A percentile compares a stretch with the other conserved stretches of the same genome.
Evolutionary conservation across 2,888 invertebrate species (phyloP).

Genomic region (Brachynemurus nebulosus): DNA sequence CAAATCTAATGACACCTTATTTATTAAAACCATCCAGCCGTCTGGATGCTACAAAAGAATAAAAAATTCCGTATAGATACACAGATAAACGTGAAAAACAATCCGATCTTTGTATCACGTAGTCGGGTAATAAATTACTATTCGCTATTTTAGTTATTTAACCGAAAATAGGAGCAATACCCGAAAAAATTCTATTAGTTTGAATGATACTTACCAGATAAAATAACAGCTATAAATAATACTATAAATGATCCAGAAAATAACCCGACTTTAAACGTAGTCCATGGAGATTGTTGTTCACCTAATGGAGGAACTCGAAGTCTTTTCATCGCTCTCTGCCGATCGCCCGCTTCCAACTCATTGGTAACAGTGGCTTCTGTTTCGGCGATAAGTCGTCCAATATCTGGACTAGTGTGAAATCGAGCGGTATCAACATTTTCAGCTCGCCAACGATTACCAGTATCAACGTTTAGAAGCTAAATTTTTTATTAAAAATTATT

Average conservation of each 20-base stretch:
- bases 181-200: too few species aligned
- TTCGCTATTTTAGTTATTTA: too few species aligned
- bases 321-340: slow-evolving; percentile 77
- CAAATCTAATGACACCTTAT: too few species aligned
- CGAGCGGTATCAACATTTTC: slow-evolving; percentile 69
- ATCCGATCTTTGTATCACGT: too few species aligned
- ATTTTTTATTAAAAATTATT: slow-evolving; percentile 14
- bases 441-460: slow-evolving; percentile 65
- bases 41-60: too few species aligned
- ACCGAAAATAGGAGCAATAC: too few species aligned
- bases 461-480: slow-evolving; percentile 47
- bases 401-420: slow-evolving; percentile 75
- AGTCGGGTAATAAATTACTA: too few species aligned
- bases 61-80: too few species aligned
- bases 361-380: slow-evolving; percentile 58
- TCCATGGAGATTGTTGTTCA: slow-evolving; percentile 70
- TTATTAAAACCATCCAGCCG: too few species aligned
- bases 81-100: too few species aligned
- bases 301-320: slow-evolving; percentile 74
- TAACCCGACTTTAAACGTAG: slow-evolving; percentile 71
- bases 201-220: slow-evolving; percentile 47
- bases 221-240: slow-evolving; percentile 52
- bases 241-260: slow-evolving; percentile 73
- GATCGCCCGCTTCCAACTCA: slow-evolving; percentile 62
- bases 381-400: slow-evolving; percentile 67